Evolutionary conservation across 1,140 invertebrate species (phyloP).

Genomic region (Physella acuta): DNA sequence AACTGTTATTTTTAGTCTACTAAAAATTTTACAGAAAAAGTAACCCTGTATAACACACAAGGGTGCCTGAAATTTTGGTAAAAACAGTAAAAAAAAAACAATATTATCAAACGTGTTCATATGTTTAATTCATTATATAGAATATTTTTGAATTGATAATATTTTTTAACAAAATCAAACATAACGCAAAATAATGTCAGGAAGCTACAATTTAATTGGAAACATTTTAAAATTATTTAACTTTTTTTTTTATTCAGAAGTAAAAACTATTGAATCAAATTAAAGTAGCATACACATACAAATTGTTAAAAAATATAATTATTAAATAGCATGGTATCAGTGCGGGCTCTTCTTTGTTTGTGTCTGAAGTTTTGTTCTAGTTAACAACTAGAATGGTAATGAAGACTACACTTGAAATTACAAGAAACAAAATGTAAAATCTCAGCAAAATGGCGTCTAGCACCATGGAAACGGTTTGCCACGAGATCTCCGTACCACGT

Average conservation of each 20-base stretch:
- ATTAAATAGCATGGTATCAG: not conserved
- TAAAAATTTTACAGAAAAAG: too few relatives aligned
- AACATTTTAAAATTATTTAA: not conserved
- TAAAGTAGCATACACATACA: too few relatives aligned
- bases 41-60: too few relatives aligned
- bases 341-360: not conserved
- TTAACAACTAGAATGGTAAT: not conserved
- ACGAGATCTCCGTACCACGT: not conserved
- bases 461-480: slow-evolving; percentile 7
- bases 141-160: too few relatives aligned
- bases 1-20: too few relatives aligned
- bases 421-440: slow-evolving; percentile 2
- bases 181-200: too few relatives aligned
- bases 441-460: slow-evolving; percentile 17
- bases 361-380: not conserved
- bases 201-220: not conserved
- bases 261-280: too few relatives aligned
- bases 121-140: too few relatives aligned
- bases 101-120: too few relatives aligned
- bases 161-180: too few relatives aligned
- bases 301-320: not conserved
- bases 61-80: too few relatives aligned
- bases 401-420: slow-evolving; percentile 2
- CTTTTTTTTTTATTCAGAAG: not conserved
- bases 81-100: too few relatives aligned